Conservation (phyloP, 2,113 vertebrate genomes). For the Phalacrocorax pelagicus region DNA sequence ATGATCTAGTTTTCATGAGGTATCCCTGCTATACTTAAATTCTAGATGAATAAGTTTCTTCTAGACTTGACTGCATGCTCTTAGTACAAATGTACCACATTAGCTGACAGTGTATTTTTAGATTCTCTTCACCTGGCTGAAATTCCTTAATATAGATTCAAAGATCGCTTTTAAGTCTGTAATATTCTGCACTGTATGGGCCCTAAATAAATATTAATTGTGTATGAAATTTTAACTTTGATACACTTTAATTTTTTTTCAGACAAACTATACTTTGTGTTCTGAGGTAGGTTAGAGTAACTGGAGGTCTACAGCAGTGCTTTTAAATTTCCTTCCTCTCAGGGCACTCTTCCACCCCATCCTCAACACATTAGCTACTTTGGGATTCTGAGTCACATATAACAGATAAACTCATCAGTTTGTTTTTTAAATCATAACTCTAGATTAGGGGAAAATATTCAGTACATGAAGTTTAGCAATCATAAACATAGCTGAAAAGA, state of each 20-base stretch:
- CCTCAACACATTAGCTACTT: background rate
- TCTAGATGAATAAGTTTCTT: background rate
- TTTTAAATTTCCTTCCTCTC: background rate
- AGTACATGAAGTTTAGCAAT: background rate
- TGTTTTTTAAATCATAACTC: background rate
- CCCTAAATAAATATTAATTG: background rate
- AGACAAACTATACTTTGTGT: background rate
- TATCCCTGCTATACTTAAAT: background rate
- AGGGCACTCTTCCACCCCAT: background rate
- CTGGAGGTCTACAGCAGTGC: rapidly evolving
- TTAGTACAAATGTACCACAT: background rate
- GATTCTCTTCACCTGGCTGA: background rate
- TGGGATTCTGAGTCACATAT: background rate
- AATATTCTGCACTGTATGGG: background rate
- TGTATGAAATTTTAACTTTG: background rate
- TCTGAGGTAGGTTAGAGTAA: background rate
- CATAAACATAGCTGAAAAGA: background rate
- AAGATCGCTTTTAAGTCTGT: background rate
- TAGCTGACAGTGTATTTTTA: background rate
- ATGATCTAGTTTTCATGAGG: background rate
- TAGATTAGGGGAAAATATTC: background rate
- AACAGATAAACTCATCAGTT: background rate
- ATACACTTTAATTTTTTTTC: background rate
- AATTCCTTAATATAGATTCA: background rate
- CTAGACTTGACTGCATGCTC: background rate